These are phyloP conservation scores for Neostethus bicornis DNA, from an alignment of 2,797 vertebrate species.

Conservation along the genomic window DNA sequence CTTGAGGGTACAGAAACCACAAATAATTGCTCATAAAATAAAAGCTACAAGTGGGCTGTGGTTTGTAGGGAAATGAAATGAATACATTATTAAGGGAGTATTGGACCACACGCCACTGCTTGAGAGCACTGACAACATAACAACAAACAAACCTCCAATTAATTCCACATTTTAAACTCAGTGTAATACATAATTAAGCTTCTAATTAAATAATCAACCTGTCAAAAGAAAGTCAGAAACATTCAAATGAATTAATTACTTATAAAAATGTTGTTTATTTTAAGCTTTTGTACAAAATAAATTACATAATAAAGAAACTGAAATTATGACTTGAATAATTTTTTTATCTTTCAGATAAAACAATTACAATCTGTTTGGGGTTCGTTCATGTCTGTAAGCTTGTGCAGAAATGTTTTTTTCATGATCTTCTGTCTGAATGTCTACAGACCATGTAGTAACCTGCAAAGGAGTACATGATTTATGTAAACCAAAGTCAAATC, in stretches of 20 bases:
- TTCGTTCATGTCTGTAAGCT: conserved; percentile 48
- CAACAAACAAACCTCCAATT: conserved; percentile 18
- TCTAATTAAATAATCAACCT: conserved; percentile 18
- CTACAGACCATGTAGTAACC: conserved; percentile 82
- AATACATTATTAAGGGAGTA: background rate
- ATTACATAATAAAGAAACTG: conserved; percentile 60
- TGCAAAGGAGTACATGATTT: conserved; percentile 57
- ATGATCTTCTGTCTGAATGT: conserved; percentile 33
- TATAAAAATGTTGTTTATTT: conserved; percentile 76
- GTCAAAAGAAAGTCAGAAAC: conserved; percentile 31
- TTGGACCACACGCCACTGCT: conserved; percentile 21
- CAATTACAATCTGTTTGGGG: conserved; percentile 61
- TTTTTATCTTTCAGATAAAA: conserved; percentile 53
- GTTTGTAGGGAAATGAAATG: conserved; percentile 5
- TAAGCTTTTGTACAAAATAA: conserved; percentile 58
- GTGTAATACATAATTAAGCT: conserved; percentile 7
- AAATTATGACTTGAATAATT: conserved; percentile 43
- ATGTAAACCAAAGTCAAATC: background rate
- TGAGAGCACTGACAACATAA: conserved; percentile 2
- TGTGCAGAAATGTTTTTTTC: conserved; percentile 41
- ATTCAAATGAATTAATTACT: conserved; percentile 68
- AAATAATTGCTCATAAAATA: conserved; percentile 16
- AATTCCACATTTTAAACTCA: conserved; percentile 9
- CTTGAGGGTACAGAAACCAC: background rate
- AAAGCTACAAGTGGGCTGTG: conserved; percentile 16